phyloP scores from a whole-genome alignment of 1,140 invertebrate species.

The Leptinotarsa texana region DNA sequence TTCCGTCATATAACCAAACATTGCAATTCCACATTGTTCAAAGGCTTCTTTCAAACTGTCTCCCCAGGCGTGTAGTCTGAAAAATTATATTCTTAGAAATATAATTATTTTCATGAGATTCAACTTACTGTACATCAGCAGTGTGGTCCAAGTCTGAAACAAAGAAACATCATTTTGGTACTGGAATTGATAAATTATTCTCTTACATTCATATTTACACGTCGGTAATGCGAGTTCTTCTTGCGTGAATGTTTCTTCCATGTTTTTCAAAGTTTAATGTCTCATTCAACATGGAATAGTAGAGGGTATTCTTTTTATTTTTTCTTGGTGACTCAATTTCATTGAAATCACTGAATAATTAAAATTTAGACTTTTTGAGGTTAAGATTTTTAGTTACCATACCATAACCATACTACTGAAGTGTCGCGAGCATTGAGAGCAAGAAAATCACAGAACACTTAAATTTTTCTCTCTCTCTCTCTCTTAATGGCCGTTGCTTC shows the following conservation, averaged over 20 bases:
- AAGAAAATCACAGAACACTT: too few species aligned
- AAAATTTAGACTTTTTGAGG: too few species aligned
- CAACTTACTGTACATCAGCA: constrained; percentile 88
- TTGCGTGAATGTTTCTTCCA: constrained; percentile 51
- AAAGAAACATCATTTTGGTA: constrained; percentile 53
- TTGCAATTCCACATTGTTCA: constrained; percentile 92
- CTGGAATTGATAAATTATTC: constrained; percentile 18
- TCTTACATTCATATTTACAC: constrained; percentile 75
- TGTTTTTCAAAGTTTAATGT: not conserved
- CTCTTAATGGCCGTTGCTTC: too few species aligned
- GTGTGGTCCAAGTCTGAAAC: constrained; percentile 91
- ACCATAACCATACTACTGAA: too few species aligned
- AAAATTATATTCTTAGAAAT: constrained; percentile 39
- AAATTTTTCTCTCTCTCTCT: too few species aligned
- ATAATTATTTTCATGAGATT: constrained; percentile 26
- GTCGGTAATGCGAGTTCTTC: constrained; percentile 63
- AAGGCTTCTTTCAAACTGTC: constrained; percentile 85
- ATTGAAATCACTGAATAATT: too few species aligned
- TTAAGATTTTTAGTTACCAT: too few species aligned
- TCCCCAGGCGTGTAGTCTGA: constrained; percentile 91
- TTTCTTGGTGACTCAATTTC: too few species aligned
- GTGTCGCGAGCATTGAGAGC: too few species aligned
- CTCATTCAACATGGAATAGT: too few species aligned
- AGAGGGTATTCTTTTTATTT: too few species aligned
- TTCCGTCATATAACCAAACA: constrained; percentile 98